Percentiles rank a stretch among this genome's conserved stretches.
Evolutionary conservation across 2,888 invertebrate species (phyloP).

Genomic region (Ferrisia virgata): DNA sequence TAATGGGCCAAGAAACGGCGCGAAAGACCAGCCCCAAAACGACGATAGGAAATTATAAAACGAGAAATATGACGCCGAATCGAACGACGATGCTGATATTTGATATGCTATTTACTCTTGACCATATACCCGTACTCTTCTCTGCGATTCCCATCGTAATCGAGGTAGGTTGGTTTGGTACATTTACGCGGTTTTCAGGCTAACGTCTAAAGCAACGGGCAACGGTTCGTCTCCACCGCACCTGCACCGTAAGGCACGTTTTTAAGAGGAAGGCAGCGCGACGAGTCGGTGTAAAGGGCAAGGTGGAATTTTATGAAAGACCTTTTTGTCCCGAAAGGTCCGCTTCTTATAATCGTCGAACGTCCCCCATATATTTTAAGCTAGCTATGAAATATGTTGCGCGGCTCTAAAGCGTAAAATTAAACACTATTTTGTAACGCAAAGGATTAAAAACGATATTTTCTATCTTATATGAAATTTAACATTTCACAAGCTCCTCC

Average conservation of each 20-base stretch:
- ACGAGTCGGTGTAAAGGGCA: not conserved
- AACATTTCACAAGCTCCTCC: not conserved
- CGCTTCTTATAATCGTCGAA: not conserved
- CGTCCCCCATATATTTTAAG: not conserved
- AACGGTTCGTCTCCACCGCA: no score
- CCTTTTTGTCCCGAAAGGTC: not conserved
- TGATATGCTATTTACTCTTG: not conserved
- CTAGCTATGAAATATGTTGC: not conserved
- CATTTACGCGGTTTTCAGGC: no score
- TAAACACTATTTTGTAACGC: conserved; percentile 4
- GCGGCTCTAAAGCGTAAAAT: not conserved
- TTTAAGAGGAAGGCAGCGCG: no score
- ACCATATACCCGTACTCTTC: not conserved
- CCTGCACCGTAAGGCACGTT: no score
- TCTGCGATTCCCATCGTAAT: no score
- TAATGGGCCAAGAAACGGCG: not conserved
- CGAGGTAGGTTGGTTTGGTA: no score
- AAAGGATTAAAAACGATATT: conserved; percentile 12
- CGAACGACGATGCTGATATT: not conserved
- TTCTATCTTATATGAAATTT: conserved; percentile 13
- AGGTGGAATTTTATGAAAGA: not conserved
- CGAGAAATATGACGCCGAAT: not conserved
- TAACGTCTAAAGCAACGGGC: no score
- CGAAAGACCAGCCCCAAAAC: no score
- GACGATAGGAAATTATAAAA: conserved; percentile 7